Percentiles rank a stretch among this genome's conserved stretches.
Evolutionary conservation across 2,888 invertebrate genomes (phyloP).

Genomic region (Tipula confusa): DNA sequence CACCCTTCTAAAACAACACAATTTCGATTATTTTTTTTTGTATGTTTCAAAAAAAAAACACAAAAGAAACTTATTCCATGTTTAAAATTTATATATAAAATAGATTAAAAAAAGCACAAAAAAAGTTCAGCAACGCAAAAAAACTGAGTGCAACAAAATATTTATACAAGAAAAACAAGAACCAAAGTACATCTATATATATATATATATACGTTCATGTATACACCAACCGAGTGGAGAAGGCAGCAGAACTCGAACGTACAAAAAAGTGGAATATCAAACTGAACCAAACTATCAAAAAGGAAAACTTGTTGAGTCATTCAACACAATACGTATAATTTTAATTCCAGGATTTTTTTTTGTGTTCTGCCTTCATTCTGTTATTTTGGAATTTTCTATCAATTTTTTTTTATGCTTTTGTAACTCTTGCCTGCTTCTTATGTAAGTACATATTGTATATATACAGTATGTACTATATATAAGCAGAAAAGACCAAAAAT

Average conservation of each 20-base stretch:
- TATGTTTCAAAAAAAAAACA: no score
- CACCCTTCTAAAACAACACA: constrained; percentile 4
- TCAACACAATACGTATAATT: constrained; percentile 25
- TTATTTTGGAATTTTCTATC: constrained; percentile 12
- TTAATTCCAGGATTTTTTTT: constrained; percentile 20
- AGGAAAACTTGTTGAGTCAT: constrained; percentile 25
- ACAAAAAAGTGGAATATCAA: neutral
- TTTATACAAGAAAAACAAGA: neutral
- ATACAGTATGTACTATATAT: neutral
- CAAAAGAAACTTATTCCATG: constrained; percentile 20
- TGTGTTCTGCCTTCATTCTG: neutral
- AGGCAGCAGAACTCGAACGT: constrained; percentile 12
- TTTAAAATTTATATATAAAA: constrained; percentile 8
- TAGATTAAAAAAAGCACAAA: constrained; percentile 25
- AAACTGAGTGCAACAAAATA: constrained; percentile 25
- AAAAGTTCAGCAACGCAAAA: neutral
- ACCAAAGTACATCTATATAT: neutral
- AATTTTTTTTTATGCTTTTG: neutral
- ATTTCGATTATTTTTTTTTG: neutral
- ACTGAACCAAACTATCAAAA: constrained; percentile 20
- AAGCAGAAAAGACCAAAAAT: neutral
- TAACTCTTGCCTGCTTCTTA: constrained; percentile 1
- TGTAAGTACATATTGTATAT: neutral
- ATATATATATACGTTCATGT: neutral
- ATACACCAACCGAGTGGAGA: neutral